These are phyloP conservation scores for Corythornis madagascariensis DNA, from an alignment of 2,113 vertebrate genomes.

Conservation along the genomic window DNA sequence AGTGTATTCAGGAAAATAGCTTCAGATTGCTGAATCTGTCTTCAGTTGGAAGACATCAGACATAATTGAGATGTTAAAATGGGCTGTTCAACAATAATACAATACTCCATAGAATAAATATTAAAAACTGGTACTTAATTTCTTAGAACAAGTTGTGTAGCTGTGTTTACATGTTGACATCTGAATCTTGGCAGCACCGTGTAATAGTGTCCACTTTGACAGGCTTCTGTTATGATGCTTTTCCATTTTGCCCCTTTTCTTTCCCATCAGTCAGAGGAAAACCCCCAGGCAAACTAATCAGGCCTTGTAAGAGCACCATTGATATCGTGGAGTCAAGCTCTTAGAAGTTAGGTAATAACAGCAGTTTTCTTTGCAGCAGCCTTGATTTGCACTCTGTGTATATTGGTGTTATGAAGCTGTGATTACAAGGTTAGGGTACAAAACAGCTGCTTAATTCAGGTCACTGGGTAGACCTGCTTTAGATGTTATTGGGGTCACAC, in stretches of 20 bases:
- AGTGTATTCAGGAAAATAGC: neutral
- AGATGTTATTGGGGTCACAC: neutral
- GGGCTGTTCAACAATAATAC: neutral
- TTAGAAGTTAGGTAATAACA: neutral
- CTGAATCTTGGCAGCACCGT: neutral
- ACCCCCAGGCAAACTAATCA: neutral
- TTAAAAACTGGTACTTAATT: neutral
- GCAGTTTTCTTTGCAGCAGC: neutral
- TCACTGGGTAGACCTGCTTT: neutral
- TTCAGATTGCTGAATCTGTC: neutral
- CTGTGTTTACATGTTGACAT: neutral
- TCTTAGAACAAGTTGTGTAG: neutral
- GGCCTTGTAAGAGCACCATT: neutral
- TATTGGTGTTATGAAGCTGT: neutral
- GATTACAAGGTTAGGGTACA: neutral
- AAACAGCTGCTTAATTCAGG: neutral
- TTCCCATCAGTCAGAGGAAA: neutral
- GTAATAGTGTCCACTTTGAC: neutral
- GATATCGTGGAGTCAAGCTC: neutral
- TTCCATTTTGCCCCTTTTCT: neutral
- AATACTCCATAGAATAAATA: neutral
- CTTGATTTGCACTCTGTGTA: neutral
- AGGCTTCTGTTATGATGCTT: neutral
- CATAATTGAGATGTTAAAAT: neutral
- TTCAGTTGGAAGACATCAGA: neutral